These are phyloP conservation scores for Sipha flava DNA, from an alignment of 1,140 invertebrate genomes.

Conservation along the genomic window DNA sequence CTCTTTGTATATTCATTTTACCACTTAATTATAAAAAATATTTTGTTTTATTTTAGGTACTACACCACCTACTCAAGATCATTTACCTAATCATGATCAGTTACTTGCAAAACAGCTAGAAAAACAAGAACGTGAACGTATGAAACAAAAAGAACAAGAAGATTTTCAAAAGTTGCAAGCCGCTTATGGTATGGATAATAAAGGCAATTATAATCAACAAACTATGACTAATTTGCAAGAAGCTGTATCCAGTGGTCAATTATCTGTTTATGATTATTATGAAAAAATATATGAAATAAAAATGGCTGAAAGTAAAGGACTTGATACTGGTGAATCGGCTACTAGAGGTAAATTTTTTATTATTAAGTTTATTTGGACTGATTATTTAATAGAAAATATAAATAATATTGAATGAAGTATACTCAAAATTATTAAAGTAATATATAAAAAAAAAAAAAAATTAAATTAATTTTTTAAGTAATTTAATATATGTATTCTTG, in stretches of 20 bases:
- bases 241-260: conserved; percentile 73
- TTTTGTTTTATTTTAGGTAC: not conserved
- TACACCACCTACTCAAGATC: conserved; percentile 3
- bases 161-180: conserved; percentile 47
- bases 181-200: conserved; percentile 83
- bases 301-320: conserved; percentile 63
- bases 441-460: too few relatives aligned
- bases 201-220: conserved; percentile 69
- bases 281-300: conserved; percentile 66
- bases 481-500: too few relatives aligned
- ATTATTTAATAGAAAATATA: not conserved
- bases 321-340: conserved; percentile 68
- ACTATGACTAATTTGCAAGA: conserved; percentile 72
- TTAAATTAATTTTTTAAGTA: too few relatives aligned
- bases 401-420: too few relatives aligned
- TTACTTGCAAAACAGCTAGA: conserved; percentile 13
- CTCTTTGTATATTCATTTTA: too few relatives aligned
- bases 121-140: conserved; percentile 30
- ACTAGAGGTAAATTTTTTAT: conserved; percentile 4
- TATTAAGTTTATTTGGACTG: too few relatives aligned
- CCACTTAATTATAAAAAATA: not conserved
- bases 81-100: conserved; percentile 24
- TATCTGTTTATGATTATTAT: conserved; percentile 77
- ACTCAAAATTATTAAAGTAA: too few relatives aligned
- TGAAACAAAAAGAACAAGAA: conserved; percentile 22